Evolutionary conservation across 2,888 invertebrate species (phyloP).

Genomic region (Sclerodermus sp.): DNA sequence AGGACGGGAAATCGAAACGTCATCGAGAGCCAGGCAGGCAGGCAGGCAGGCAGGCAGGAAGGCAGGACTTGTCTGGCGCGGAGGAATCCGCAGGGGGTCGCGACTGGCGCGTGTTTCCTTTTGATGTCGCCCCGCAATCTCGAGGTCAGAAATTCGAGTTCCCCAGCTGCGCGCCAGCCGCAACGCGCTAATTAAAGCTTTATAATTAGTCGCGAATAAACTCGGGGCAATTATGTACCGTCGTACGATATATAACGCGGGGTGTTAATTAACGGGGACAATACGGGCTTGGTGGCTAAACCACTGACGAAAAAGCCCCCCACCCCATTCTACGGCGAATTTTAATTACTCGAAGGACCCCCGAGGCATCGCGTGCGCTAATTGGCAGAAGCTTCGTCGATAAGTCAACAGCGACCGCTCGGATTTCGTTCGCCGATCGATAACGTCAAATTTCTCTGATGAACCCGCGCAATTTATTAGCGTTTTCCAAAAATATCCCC

Average conservation of each 20-base stretch:
- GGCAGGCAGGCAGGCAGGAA: no score
- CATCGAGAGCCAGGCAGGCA: no score
- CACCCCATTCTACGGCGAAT: slow-evolving; percentile 9
- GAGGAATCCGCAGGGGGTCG: no score
- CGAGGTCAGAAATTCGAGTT: background rate
- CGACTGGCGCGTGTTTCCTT: no score
- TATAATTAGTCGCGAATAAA: slow-evolving; percentile 24
- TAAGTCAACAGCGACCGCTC: background rate
- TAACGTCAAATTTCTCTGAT: no score
- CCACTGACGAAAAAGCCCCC: slow-evolving; percentile 6
- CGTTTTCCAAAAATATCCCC: no score
- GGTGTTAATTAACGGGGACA: slow-evolving; percentile 31
- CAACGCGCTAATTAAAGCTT: slow-evolving; percentile 26
- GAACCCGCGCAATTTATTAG: no score
- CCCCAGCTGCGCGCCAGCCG: slow-evolving; percentile 1
- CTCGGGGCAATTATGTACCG: slow-evolving; percentile 17
- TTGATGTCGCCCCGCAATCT: slow-evolving; percentile 13
- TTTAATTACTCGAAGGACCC: slow-evolving; percentile 29
- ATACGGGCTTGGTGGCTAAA: slow-evolving; percentile 11
- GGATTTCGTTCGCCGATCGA: background rate
- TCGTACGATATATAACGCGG: background rate
- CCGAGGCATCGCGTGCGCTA: slow-evolving; percentile 15
- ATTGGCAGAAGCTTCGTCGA: slow-evolving; percentile 15
- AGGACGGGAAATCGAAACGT: no score
- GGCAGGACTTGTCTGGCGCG: no score